Conservation (phyloP, 2,113 vertebrate species). For the Coptodon rendalli region DNA sequence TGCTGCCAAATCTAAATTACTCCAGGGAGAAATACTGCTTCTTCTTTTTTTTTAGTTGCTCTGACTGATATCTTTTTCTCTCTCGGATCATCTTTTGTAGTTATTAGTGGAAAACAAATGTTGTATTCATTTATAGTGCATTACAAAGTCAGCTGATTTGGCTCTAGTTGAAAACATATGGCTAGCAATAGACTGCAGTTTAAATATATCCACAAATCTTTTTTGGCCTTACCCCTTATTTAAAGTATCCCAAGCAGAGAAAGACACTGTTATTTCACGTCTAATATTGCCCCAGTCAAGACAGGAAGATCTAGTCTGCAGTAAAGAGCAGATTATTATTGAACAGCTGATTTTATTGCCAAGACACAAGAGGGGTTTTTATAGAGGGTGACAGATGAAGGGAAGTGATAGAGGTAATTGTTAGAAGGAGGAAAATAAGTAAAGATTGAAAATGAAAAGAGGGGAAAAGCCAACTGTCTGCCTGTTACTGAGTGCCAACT, state of each 20-base stretch:
- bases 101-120: neutral
- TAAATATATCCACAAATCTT: neutral
- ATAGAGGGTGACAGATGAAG: neutral
- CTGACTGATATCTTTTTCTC: neutral
- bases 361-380: neutral
- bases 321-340: neutral
- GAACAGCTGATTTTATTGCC: neutral
- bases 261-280: neutral
- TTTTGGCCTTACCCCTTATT: neutral
- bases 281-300: neutral
- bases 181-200: neutral
- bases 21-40: neutral
- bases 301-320: neutral
- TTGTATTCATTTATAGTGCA: neutral
- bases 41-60: neutral
- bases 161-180: neutral
- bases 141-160: neutral
- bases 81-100: neutral
- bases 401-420: neutral
- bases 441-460: neutral
- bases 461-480: slow-evolving; percentile 11
- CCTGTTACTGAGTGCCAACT: slow-evolving; percentile 10
- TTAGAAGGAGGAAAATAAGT: neutral
- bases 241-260: neutral
- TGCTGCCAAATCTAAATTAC: neutral